Evolutionary conservation across 2,797 vertebrate genomes (phyloP).

Genomic region (Florisuga fusca): DNA sequence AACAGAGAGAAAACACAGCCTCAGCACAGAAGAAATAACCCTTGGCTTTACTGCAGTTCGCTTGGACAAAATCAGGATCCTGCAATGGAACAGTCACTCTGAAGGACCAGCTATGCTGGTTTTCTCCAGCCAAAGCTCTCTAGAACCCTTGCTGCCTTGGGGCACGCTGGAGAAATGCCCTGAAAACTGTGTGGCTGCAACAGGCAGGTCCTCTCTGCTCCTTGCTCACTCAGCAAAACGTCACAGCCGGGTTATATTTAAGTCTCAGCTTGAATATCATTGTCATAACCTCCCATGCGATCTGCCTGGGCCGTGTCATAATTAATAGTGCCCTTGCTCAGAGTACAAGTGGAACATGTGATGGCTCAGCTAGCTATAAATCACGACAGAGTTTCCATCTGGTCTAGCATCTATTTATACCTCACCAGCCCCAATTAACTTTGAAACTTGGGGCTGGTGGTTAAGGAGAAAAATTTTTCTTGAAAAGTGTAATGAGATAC

Average conservation of each 20-base stretch:
- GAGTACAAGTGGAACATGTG: constrained; percentile 68
- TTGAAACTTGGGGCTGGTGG: constrained; percentile 48
- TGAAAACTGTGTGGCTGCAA: neutral
- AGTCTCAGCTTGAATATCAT: constrained; percentile 32
- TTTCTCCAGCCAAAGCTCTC: neutral
- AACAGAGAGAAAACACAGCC: neutral
- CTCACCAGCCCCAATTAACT: constrained; percentile 71
- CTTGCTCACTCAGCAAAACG: constrained; percentile 64
- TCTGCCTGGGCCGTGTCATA: constrained; percentile 42
- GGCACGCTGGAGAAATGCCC: neutral
- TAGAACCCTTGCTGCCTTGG: neutral
- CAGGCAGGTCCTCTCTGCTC: neutral
- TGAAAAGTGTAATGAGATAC: constrained; percentile 17
- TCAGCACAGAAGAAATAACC: neutral
- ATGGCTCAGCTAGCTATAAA: constrained; percentile 78
- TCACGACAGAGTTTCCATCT: constrained; percentile 69
- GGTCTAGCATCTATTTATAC: constrained; percentile 77
- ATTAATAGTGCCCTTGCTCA: constrained; percentile 70
- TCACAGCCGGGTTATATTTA: constrained; percentile 56
- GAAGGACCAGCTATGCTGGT: neutral
- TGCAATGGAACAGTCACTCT: neutral
- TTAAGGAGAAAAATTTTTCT: constrained; percentile 59
- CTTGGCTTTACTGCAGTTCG: neutral
- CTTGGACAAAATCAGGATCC: neutral
- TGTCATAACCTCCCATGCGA: constrained; percentile 41